phyloP scores from a whole-genome alignment of 1,140 invertebrate genomes.

The Sycophila sp. region DNA sequence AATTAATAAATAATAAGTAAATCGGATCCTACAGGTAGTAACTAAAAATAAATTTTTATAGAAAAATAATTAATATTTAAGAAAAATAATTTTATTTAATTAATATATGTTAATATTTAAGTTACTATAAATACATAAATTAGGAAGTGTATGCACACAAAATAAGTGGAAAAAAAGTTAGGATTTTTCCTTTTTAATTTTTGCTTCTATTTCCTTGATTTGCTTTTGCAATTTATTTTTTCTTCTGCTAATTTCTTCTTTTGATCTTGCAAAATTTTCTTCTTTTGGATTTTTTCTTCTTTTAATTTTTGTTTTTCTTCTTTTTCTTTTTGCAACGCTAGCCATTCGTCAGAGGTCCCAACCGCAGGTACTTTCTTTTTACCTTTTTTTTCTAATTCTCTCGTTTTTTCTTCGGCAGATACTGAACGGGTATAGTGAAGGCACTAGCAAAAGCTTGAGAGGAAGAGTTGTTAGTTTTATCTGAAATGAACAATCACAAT shows the following conservation, averaged over 20 bases:
- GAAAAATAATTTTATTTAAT: no score
- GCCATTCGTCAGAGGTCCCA: neutral
- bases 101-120: no score
- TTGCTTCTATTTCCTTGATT: neutral
- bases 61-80: no score
- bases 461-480: neutral
- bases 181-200: neutral
- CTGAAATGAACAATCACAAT: neutral
- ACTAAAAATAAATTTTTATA: no score
- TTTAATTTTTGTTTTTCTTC: neutral
- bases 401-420: neutral
- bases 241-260: neutral
- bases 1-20: no score
- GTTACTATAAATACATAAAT: no score
- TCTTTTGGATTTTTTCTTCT: neutral
- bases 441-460: neutral
- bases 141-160: no score
- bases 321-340: neutral
- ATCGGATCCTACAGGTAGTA: no score
- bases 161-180: no score
- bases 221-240: neutral
- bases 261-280: neutral
- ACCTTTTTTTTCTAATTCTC: neutral
- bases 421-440: neutral
- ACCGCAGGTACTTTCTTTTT: neutral